Conservation (phyloP, 23 tunicate species). For the Trididemnum nubilum region DNA sequence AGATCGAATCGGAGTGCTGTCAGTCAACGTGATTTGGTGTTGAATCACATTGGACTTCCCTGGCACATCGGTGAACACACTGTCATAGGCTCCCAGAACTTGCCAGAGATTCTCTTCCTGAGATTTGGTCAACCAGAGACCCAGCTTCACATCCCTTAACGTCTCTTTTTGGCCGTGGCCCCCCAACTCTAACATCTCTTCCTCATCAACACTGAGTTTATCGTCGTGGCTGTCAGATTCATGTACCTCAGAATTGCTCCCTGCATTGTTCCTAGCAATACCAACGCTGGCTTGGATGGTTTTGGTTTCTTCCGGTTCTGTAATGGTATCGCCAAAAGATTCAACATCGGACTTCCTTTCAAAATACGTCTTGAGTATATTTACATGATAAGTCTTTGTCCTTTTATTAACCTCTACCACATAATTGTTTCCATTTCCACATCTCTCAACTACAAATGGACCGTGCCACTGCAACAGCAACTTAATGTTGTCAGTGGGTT, state of each 20-base stretch:
- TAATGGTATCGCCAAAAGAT: background rate
- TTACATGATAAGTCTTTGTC: background rate
- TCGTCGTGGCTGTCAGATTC: background rate
- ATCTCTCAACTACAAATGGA: constrained; percentile 9
- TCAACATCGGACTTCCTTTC: background rate
- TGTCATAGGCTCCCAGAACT: background rate
- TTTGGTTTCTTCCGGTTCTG: too few species aligned
- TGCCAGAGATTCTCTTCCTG: background rate
- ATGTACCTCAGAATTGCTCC: too few species aligned
- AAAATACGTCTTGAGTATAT: background rate
- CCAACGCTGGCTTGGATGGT: too few species aligned
- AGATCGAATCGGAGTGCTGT: background rate
- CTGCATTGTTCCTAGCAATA: background rate
- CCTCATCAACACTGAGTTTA: background rate
- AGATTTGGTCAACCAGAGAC: background rate
- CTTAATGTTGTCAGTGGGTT: constrained; percentile 43
- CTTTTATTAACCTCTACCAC: background rate
- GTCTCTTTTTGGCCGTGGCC: background rate
- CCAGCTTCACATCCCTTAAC: background rate
- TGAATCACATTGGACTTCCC: background rate
- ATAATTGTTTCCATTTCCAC: background rate
- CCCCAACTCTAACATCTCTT: background rate
- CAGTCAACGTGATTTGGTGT: background rate
- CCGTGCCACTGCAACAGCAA: constrained; percentile 34
- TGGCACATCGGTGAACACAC: constrained; percentile 4